phyloP scores from a whole-genome alignment of 2,888 invertebrate species.

The Sinopyrophorus schimmeli region DNA sequence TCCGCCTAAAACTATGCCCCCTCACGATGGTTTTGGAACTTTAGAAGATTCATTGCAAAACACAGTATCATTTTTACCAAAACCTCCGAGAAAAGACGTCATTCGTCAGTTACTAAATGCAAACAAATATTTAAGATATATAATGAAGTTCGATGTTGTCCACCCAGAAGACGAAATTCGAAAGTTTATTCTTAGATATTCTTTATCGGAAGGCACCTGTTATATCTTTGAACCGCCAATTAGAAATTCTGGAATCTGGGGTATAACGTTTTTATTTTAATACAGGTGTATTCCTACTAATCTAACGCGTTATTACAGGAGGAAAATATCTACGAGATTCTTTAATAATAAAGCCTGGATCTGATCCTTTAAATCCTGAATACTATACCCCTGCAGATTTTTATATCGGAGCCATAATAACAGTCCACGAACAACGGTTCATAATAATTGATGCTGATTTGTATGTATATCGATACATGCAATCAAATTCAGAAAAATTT shows the following conservation, averaged over 20 bases:
- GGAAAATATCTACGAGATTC: conserved; percentile 75
- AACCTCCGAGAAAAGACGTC: conserved; percentile 74
- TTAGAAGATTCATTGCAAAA: conserved; percentile 78
- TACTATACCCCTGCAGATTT: conserved; percentile 81
- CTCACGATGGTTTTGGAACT: conserved; percentile 75
- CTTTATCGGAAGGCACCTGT: conserved; percentile 74
- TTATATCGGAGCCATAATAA: conserved; percentile 73
- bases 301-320: conserved; percentile 51
- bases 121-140: conserved; percentile 64
- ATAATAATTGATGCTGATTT: conserved; percentile 75
- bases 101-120: conserved; percentile 75
- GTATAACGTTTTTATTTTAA: conserved; percentile 25
- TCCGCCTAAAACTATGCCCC: conserved; percentile 56
- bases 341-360: conserved; percentile 69
- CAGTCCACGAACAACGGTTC: conserved; percentile 76
- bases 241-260: conserved; percentile 72
- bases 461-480: conserved; percentile 77
- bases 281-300: too few relatives aligned
- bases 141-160: conserved; percentile 74
- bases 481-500: conserved; percentile 72
- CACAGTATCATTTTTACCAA: conserved; percentile 70
- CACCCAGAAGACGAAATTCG: conserved; percentile 78
- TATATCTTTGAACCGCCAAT: conserved; percentile 73
- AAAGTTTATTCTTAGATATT: conserved; percentile 75
- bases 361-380: conserved; percentile 69